Base-by-base conservation (phyloP, 2,888 invertebrate genomes). In the Xestobium rufovillosum region DNA sequence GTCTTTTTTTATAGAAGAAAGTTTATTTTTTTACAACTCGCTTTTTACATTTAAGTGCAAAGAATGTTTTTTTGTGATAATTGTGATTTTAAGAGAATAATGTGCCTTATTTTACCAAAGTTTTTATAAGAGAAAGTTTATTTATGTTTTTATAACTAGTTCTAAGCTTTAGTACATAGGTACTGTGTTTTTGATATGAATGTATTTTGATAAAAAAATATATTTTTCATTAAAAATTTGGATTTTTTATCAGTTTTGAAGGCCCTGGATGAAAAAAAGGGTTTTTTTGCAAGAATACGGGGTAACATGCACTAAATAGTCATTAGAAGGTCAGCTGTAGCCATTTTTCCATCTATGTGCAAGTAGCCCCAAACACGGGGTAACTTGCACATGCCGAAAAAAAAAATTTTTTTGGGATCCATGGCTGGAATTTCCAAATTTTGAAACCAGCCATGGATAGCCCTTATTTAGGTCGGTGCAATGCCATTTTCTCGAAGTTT, bases 401-500 rank as follows among this genome's bases (percentile, higher is more conserved):
- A 19, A 19, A n/a, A n/a, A n/a, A n/a, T n/a, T 19, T 19, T 19
- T 19, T 19, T 19, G 23, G 6, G 23, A n/a, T n/a, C 23, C 23
- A 19, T 19, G 23, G 23, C 23, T 19, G 23, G 23, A 19, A 19
- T 19, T 19, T 19, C 6, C n/a, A 8, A n/a, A n/a, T 19, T n/a
- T 19, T 19, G 6, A 19, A 19, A 19, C n/a, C 6, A 19, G n/a
- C 23, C 23, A 19, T 19, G 23, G 23, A 19, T 19, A 19, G 23
- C 23, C 23, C 23, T 19, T 19, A n/a, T 8, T 19, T 19, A 19
- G 23, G 23, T 19, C 23, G 23, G 23, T 19, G n/a, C 23, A 19
- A 6, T 19, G 23, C n/a, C 6, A 19, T 19, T 19, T 19, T 19
- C n/a, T 19, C 23, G 23, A 19, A 6, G n/a, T 19, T 19, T 6